These are phyloP conservation scores for Melikaiella ostensackeni DNA, from an alignment of 2,888 invertebrate species.

Conservation along the genomic window DNA sequence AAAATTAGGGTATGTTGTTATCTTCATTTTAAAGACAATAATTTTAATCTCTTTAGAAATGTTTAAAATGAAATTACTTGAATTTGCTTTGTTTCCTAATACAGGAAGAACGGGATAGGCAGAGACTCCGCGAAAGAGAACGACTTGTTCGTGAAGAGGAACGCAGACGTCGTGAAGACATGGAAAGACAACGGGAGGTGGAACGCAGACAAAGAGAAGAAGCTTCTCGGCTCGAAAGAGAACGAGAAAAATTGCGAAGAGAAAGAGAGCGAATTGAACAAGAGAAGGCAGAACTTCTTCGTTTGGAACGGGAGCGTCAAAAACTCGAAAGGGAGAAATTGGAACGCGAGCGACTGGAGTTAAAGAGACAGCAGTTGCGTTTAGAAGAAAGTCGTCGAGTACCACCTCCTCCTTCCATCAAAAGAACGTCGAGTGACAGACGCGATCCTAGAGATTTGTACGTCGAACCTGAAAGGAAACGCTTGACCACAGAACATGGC, in stretches of 20 bases:
- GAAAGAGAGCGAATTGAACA: conserved; percentile 93
- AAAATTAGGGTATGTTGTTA: conserved; percentile 84
- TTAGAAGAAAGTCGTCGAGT: conserved; percentile 71
- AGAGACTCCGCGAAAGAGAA: conserved; percentile 87
- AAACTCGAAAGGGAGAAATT: conserved; percentile 85
- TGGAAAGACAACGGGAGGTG: conserved; percentile 87
- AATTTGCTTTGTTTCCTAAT: conserved; percentile 42
- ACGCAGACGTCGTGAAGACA: conserved; percentile 87
- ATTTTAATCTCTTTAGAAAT: no score
- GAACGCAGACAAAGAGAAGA: conserved; percentile 92
- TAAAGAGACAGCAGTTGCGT: conserved; percentile 88
- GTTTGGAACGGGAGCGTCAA: conserved; percentile 91
- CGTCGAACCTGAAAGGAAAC: conserved; percentile 72
- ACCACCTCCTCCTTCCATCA: conserved; percentile 66
- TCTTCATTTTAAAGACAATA: neutral
- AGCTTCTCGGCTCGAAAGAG: conserved; percentile 88
- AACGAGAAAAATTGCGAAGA: conserved; percentile 87
- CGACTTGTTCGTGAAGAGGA: conserved; percentile 89
- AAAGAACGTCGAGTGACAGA: conserved; percentile 70
- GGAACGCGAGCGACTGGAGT: conserved; percentile 89
- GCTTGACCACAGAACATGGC: conserved; percentile 69
- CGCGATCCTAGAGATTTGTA: conserved; percentile 73
- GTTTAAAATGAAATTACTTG: neutral
- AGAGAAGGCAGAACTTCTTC: conserved; percentile 90
- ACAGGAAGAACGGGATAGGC: conserved; percentile 86